Conservation (phyloP, 2,888 invertebrate species). For the Lasioglossum leucozonium region DNA sequence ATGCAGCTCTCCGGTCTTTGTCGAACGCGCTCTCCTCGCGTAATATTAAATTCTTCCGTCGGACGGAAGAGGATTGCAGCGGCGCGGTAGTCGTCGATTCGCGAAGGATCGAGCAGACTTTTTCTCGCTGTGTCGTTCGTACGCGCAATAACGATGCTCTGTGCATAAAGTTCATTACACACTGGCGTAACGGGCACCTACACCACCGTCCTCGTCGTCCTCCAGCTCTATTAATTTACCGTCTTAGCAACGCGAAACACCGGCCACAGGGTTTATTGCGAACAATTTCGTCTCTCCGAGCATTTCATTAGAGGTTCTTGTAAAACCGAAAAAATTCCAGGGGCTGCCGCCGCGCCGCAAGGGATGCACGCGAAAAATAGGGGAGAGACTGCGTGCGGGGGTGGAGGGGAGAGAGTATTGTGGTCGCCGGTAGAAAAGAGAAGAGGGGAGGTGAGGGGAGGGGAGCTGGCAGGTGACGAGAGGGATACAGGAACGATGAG, state of each 20-base stretch:
- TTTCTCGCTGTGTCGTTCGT: not conserved
- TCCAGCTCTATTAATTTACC: conserved; percentile 63
- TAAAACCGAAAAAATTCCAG: conserved; percentile 52
- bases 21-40: not conserved
- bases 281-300: conserved; percentile 36
- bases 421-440: not conserved
- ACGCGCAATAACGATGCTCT: conserved; percentile 40
- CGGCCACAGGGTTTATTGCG: conserved; percentile 51
- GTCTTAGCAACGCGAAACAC: conserved; percentile 38
- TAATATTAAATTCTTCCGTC: not conserved
- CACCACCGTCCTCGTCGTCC: too few species aligned
- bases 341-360: conserved; percentile 25
- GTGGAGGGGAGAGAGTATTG: not conserved
- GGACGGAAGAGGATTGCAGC: not conserved
- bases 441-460: too few species aligned
- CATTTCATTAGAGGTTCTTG: conserved; percentile 40
- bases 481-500: conserved; percentile 51
- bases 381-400: not conserved
- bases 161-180: conserved; percentile 51
- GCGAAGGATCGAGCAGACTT: not conserved
- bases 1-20: too few species aligned
- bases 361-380: conserved; percentile 3
- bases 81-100: not conserved
- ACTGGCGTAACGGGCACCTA: conserved; percentile 18
- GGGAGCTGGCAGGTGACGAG: conserved; percentile 19